Base-by-base conservation (phyloP, 2,113 vertebrate species). In the Hippocampus abdominalis region DNA sequence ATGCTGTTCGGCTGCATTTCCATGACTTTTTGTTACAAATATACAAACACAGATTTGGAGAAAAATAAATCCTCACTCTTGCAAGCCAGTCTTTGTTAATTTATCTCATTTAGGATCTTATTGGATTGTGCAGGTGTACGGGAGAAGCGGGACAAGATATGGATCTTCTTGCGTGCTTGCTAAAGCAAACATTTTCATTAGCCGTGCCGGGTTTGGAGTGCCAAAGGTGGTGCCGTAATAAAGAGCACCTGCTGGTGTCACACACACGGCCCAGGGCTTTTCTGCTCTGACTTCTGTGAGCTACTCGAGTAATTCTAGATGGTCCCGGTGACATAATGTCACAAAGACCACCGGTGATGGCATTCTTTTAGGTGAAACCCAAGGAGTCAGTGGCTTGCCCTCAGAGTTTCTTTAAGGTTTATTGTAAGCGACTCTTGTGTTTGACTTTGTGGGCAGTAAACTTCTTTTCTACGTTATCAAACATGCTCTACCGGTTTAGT, bases 221-320 rank as follows among this genome's bases (percentile, higher is more conserved):
- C 46, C 67, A 70, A 79, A 78, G 71, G 75, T 64, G 63, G 13
- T 70, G 66, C 20, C 69, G 61, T 73, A 75, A 80, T 81, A 85
- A 83, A 83, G 70, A 84, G 59, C 78, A 84, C 79, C 81, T 87
- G 79, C 84, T 84, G 72, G 74, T 86, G 80, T 88, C 85, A 75
- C 70, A 40, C 66, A 79, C 78, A 79, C 62, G 65, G 66, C 69
- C 32, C 56, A 71, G 72, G 71, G 65, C 69, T 62, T 66, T 71
- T 51, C 65, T 71, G 62, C 61, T 70, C 49, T 49, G 73, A 69
- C 53, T 68, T 76, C 73, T 66, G 65, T 71, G 68, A 72, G 66
- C 80, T 66, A 69, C 74, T 71, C 72, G 76, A 75, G 86, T 80
- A 54, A 80, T 82, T 75, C 77, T 74, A 82, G 76, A 71, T 70